These are phyloP conservation scores for Limanda limanda DNA, from an alignment of 2,113 vertebrate species.

Conservation along the genomic window DNA sequence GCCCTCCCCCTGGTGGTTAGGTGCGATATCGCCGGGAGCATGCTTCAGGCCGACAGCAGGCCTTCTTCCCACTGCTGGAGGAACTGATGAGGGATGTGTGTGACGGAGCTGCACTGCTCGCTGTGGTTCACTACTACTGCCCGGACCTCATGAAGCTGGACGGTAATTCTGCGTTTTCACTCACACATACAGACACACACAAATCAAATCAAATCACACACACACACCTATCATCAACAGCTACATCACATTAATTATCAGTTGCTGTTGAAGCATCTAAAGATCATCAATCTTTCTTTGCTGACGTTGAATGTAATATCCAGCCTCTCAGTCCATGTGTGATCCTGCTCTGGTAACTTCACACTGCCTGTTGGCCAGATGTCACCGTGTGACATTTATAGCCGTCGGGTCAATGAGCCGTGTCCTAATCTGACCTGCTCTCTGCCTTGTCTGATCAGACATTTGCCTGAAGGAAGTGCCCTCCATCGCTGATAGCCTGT, in stretches of 20 bases:
- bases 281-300: not conserved
- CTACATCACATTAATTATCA: conserved; percentile 15
- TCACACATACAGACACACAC: not conserved
- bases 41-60: conserved; percentile 88
- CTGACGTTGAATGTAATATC: conserved; percentile 34
- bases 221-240: not conserved
- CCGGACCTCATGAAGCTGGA: conserved; percentile 95
- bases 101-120: conserved; percentile 90
- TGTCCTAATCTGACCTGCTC: conserved; percentile 38
- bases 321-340: conserved; percentile 2
- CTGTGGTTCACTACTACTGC: conserved; percentile 95
- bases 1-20: conserved; percentile 76
- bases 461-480: conserved; percentile 95
- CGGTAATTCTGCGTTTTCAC: conserved; percentile 79
- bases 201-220: too few relatives aligned
- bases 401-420: conserved; percentile 42
- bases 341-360: conserved; percentile 38
- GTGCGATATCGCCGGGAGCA: conserved; percentile 96
- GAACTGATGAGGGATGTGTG: conserved; percentile 94
- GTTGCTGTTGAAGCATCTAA: not conserved
- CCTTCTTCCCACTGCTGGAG: conserved; percentile 91
- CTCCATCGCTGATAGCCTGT: conserved; percentile 93
- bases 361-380: conserved; percentile 31
- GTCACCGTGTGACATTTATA: conserved; percentile 62
- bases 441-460: conserved; percentile 80